Evolutionary conservation across 1,140 invertebrate genomes (phyloP).

Genomic region (Druon quercuslanigerum): DNA sequence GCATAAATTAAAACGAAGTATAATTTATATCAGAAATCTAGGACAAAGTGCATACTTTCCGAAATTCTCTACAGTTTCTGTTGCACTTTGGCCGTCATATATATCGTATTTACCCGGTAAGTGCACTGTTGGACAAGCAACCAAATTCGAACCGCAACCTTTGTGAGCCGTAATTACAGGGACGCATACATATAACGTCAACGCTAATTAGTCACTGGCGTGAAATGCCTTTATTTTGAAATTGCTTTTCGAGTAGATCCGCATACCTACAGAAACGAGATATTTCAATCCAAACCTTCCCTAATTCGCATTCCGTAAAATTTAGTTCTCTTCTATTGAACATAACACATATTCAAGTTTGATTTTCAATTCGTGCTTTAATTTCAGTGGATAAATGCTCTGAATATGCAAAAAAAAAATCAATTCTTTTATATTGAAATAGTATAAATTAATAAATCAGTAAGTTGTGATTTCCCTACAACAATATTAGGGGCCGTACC

Average conservation of each 20-base stretch:
- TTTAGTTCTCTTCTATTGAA: not conserved
- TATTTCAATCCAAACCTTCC: conserved; percentile 48
- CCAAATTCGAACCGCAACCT: conserved; percentile 10
- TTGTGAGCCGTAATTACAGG: conserved; percentile 39
- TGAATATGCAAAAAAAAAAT: too few species aligned
- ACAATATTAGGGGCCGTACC: too few species aligned
- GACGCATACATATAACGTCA: conserved; percentile 41
- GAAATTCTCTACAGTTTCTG: not conserved
- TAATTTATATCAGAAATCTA: too few species aligned
- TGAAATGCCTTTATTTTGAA: conserved; percentile 46
- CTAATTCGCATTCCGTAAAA: not conserved
- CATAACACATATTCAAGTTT: not conserved
- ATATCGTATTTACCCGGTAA: conserved; percentile 23
- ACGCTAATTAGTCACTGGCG: conserved; percentile 55
- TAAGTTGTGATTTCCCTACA: too few species aligned
- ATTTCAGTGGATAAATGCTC: too few species aligned
- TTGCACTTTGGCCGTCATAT: not conserved
- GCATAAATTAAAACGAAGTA: too few species aligned
- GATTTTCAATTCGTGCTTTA: too few species aligned
- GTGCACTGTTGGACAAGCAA: not conserved
- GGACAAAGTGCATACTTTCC: not conserved
- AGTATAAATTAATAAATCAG: too few species aligned
- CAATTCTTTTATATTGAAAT: too few species aligned
- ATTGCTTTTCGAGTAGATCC: conserved; percentile 43
- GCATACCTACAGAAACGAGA: conserved; percentile 53